These are phyloP conservation scores for Serranus cabrilla DNA, from an alignment of 2,797 vertebrate species.

Conservation along the genomic window DNA sequence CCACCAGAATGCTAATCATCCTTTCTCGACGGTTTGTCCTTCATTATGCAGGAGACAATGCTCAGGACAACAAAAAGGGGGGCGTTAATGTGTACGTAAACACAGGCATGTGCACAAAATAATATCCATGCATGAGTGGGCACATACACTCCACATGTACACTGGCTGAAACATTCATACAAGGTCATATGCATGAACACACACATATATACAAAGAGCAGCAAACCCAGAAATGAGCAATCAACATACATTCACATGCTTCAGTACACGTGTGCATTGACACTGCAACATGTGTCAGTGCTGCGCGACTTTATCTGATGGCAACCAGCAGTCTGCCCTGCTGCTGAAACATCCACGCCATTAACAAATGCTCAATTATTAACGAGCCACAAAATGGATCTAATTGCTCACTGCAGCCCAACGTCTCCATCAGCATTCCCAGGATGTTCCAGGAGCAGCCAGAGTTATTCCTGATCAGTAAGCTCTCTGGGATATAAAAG, in stretches of 20 bases:
- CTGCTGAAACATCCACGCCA: slow-evolving; percentile 63
- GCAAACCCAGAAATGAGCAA: slow-evolving; percentile 8
- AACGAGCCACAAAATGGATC: slow-evolving; percentile 76
- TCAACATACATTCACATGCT: not conserved
- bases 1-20: slow-evolving; percentile 86
- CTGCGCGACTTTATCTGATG: slow-evolving; percentile 52
- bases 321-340: slow-evolving; percentile 44
- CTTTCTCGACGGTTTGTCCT: slow-evolving; percentile 82
- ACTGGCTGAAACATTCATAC: slow-evolving; percentile 4
- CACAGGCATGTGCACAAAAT: slow-evolving; percentile 29
- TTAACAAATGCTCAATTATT: slow-evolving; percentile 81
- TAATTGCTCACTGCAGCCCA: slow-evolving; percentile 70
- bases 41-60: slow-evolving; percentile 82
- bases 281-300: slow-evolving; percentile 54
- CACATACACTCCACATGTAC: slow-evolving; percentile 31
- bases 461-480: slow-evolving; percentile 46
- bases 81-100: slow-evolving; percentile 46
- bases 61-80: slow-evolving; percentile 41
- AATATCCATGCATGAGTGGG: slow-evolving; percentile 24
- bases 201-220: not conserved
- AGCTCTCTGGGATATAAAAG: slow-evolving; percentile 28
- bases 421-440: slow-evolving; percentile 64
- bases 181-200: slow-evolving; percentile 36
- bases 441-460: slow-evolving; percentile 45
- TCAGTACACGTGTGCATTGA: slow-evolving; percentile 23